Conservation (phyloP, 2,888 invertebrate species). For the Chymomyza amoena region DNA sequence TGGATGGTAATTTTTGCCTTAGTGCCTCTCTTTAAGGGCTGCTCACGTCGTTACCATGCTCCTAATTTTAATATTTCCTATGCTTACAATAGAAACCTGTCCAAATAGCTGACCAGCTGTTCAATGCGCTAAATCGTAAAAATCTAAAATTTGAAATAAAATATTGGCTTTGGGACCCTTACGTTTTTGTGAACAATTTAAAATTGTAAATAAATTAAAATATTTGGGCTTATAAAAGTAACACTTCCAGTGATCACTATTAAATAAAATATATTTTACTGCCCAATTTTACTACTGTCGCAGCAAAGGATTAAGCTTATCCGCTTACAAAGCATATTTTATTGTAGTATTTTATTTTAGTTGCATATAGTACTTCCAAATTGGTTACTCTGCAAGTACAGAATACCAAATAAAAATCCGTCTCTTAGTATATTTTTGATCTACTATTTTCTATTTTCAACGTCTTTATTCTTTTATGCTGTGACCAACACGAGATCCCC, state of each 20-base stretch:
- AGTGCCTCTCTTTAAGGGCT: too few relatives aligned
- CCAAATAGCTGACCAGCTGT: too few relatives aligned
- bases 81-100: too few relatives aligned
- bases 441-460: constrained; percentile 33
- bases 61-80: too few relatives aligned
- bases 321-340: not conserved
- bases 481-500: constrained; percentile 46
- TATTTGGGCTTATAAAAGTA: too few relatives aligned
- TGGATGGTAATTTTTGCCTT: too few relatives aligned
- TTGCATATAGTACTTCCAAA: not conserved
- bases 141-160: too few relatives aligned
- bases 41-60: too few relatives aligned
- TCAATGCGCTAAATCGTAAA: too few relatives aligned
- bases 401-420: not conserved
- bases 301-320: not conserved
- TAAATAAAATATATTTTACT: not conserved
- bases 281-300: not conserved
- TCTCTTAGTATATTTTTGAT: constrained; percentile 33
- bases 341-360: not conserved
- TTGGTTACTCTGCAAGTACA: not conserved
- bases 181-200: too few relatives aligned
- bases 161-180: too few relatives aligned
- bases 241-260: not conserved
- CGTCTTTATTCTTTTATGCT: constrained; percentile 33
- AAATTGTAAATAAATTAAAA: not conserved